These are phyloP conservation scores for Orthosia gothica DNA, from an alignment of 2,888 invertebrate genomes.

Conservation along the genomic window DNA sequence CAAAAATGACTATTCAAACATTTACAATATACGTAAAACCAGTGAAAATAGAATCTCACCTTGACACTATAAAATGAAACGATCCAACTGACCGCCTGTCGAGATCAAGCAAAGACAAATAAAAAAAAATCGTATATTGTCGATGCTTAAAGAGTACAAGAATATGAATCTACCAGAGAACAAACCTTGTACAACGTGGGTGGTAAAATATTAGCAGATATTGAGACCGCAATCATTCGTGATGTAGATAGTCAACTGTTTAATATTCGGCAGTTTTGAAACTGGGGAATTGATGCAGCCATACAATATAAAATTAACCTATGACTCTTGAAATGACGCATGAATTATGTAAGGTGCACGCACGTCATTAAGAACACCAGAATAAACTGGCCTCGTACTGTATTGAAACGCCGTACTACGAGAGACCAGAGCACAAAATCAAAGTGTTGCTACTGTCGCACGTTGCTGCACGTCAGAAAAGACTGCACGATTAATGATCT, in stretches of 20 bases:
- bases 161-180: conserved; percentile 25
- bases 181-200: neutral
- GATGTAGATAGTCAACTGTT: neutral
- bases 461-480: neutral
- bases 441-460: neutral
- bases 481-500: too few relatives aligned
- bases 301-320: neutral
- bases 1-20: neutral
- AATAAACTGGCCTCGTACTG: neutral
- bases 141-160: neutral
- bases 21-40: conserved; percentile 23
- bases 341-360: neutral
- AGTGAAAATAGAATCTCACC: conserved; percentile 27
- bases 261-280: neutral
- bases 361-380: neutral
- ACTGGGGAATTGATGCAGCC: neutral
- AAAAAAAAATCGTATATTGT: conserved; percentile 1
- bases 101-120: conserved; percentile 24
- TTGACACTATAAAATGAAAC: conserved; percentile 39
- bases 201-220: neutral
- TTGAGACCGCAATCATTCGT: neutral
- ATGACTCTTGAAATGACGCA: neutral
- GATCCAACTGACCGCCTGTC: conserved; percentile 8
- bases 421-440: neutral
- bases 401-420: neutral